These are phyloP conservation scores for Polypterus senegalus DNA, from an alignment of 2,113 vertebrate genomes.

Conservation along the genomic window DNA sequence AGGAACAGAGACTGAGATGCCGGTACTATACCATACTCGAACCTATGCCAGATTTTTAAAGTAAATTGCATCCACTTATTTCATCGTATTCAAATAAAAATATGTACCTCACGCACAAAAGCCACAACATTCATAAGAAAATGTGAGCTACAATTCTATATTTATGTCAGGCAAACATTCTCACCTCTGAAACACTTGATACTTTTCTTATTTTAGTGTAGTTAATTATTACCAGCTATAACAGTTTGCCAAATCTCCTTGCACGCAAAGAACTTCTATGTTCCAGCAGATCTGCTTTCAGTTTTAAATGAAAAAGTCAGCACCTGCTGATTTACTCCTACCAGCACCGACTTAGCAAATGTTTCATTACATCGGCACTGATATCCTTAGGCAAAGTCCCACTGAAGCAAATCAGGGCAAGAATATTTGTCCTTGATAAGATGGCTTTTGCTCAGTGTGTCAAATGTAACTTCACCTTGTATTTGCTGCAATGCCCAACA, in stretches of 20 bases:
- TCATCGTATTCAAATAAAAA: too few relatives aligned
- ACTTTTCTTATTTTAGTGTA: background rate
- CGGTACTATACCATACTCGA: too few relatives aligned
- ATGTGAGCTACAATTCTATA: too few relatives aligned
- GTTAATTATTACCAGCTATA: background rate
- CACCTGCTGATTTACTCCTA: background rate
- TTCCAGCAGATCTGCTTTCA: conserved; percentile 3
- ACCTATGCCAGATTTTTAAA: too few relatives aligned
- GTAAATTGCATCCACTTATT: too few relatives aligned
- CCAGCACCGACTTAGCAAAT: conserved; percentile 5
- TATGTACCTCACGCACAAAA: too few relatives aligned
- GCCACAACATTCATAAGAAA: too few relatives aligned
- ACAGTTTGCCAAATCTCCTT: background rate
- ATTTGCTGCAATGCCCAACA: too few relatives aligned
- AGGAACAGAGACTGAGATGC: too few relatives aligned
- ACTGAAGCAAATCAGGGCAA: background rate
- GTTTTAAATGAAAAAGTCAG: conserved; percentile 3
- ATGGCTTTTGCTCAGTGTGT: background rate
- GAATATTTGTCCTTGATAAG: background rate
- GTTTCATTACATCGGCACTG: background rate
- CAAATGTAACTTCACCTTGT: background rate
- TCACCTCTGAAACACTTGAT: background rate
- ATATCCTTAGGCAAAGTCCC: background rate
- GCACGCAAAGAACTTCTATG: background rate
- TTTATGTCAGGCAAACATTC: too few relatives aligned